Percentiles rank a stretch among this genome's conserved stretches.
Evolutionary conservation across 2,888 invertebrate species (phyloP).

Genomic region (Rapana venosa): DNA sequence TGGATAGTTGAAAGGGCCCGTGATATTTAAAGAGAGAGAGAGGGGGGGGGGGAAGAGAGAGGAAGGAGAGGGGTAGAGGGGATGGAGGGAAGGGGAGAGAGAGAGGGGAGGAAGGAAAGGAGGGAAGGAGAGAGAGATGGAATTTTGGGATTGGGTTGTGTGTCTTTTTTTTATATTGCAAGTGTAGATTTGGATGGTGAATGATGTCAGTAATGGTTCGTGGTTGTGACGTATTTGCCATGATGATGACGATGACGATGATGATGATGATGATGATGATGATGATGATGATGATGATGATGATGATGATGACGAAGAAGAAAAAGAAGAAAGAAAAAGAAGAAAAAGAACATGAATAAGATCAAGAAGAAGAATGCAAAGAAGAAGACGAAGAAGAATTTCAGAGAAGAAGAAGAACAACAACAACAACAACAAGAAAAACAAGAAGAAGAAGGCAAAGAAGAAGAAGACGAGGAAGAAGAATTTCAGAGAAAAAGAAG

Average conservation of each 20-base stretch:
- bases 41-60: not conserved
- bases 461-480: no score
- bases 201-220: no score
- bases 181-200: not conserved
- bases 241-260: not conserved
- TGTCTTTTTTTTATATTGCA: not conserved
- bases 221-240: not conserved
- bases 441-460: no score
- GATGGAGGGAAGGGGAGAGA: not conserved
- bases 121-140: not conserved
- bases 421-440: no score
- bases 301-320: constrained; percentile 19
- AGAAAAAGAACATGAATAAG: not conserved
- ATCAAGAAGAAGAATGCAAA: no score
- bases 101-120: not conserved
- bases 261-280: constrained; percentile 20
- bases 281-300: constrained; percentile 23
- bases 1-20: no score
- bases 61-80: not conserved
- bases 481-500: no score
- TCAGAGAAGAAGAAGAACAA: no score
- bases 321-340: not conserved
- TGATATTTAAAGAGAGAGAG: not conserved
- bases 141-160: not conserved
- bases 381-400: no score